Evolutionary conservation across 2,113 vertebrate species (phyloP).

Genomic region (Coryphaenoides rupestris): DNA sequence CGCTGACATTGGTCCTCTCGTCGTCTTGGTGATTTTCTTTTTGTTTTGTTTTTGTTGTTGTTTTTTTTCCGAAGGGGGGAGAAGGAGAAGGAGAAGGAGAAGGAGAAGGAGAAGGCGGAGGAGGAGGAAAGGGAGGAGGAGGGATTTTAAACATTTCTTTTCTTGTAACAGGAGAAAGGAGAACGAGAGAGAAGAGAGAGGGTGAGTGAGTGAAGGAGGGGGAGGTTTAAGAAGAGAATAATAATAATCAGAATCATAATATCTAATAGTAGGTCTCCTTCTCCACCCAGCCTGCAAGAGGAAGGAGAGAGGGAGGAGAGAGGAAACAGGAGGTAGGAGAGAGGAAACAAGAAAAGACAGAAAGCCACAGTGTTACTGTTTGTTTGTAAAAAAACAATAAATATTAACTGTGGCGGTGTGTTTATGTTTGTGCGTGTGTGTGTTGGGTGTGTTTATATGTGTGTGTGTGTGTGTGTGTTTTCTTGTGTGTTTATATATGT

Average conservation of each 20-base stretch:
- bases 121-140: constrained; percentile 5
- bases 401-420: background rate
- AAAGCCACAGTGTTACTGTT: background rate
- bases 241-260: constrained; percentile 57
- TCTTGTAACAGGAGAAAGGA: too few species aligned
- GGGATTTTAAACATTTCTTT: constrained; percentile 9
- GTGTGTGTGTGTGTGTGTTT: constrained; percentile 9
- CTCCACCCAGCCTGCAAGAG: constrained; percentile 79
- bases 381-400: background rate
- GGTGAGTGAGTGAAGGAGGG: background rate
- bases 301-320: constrained; percentile 12
- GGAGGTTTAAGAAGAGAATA: constrained; percentile 52
- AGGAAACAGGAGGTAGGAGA: constrained; percentile 25
- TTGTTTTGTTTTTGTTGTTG: constrained; percentile 8
- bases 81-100: constrained; percentile 17
- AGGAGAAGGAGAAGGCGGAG: constrained; percentile 20
- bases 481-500: background rate
- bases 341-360: constrained; percentile 3
- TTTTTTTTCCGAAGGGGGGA: constrained; percentile 24
- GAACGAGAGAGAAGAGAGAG: too few species aligned
- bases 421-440: constrained; percentile 5
- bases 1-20: constrained; percentile 48
- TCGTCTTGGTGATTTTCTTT: constrained; percentile 37
- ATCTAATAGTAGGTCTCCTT: constrained; percentile 84
- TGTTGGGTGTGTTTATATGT: constrained; percentile 2